Percentiles rank a stretch among this genome's conserved stretches.
Conservation (phyloP, 2,888 invertebrate genomes). For the Nemotelus pantherinus region DNA sequence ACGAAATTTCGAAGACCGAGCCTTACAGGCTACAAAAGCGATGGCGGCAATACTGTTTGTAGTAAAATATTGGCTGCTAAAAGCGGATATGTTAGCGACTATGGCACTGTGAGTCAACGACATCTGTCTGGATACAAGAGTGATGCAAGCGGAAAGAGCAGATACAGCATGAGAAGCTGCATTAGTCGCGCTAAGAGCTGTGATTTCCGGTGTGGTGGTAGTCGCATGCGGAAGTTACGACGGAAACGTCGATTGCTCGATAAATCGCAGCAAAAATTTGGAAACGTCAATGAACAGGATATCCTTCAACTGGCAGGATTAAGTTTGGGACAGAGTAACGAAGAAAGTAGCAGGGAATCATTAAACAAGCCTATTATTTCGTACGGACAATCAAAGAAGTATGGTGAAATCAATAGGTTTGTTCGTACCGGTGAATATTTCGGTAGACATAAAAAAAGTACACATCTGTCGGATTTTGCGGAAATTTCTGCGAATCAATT, state of each 20-base stretch:
- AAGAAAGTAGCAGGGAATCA: constrained; percentile 62
- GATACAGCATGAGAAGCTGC: constrained; percentile 69
- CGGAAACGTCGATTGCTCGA: constrained; percentile 55
- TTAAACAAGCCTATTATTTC: constrained; percentile 60
- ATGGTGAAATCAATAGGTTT: constrained; percentile 64
- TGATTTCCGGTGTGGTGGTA: constrained; percentile 54
- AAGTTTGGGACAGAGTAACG: constrained; percentile 69
- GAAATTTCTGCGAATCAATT: not conserved
- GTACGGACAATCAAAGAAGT: constrained; percentile 62
- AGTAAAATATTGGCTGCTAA: constrained; percentile 64
- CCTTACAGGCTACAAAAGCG: constrained; percentile 72
- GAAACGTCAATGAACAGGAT: constrained; percentile 68
- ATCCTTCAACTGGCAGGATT: constrained; percentile 69
- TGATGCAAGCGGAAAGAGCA: constrained; percentile 71
- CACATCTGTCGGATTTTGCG: constrained; percentile 4
- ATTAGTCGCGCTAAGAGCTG: constrained; percentile 66
- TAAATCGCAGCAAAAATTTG: constrained; percentile 64
- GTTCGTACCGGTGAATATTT: constrained; percentile 65
- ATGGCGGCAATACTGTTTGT: constrained; percentile 65
- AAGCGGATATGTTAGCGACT: constrained; percentile 71
- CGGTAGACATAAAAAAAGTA: constrained; percentile 52
- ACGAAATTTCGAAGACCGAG: constrained; percentile 70
- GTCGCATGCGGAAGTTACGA: constrained; percentile 65
- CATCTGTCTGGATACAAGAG: constrained; percentile 70
- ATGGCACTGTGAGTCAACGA: constrained; percentile 65